A percentile compares a stretch with the other conserved stretches of the same genome.
Evolutionary conservation across 2,113 vertebrate genomes (phyloP).

Genomic region (Clarias magur): DNA sequence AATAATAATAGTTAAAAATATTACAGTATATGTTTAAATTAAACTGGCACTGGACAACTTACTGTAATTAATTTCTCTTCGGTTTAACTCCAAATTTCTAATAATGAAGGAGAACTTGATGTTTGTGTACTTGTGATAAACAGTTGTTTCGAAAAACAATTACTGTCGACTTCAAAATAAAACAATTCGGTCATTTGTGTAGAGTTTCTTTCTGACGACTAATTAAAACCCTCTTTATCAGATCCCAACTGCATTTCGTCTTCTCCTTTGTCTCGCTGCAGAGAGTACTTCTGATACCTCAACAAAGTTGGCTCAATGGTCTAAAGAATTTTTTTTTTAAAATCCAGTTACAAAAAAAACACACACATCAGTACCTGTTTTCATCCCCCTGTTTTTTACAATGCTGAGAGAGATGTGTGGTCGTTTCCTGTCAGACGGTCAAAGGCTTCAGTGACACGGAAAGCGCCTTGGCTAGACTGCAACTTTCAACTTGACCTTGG

Average conservation of each 20-base stretch:
- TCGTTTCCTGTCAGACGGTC: slow-evolving; percentile 62
- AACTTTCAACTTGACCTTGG: slow-evolving; percentile 99
- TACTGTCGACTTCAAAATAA: neutral
- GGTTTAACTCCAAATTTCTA: neutral
- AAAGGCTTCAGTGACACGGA: slow-evolving; percentile 65
- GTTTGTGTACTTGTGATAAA: neutral
- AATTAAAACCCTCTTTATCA: slow-evolving; percentile 36
- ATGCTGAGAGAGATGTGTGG: slow-evolving; percentile 43
- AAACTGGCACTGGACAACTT: neutral
- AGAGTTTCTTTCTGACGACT: slow-evolving; percentile 8
- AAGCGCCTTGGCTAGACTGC: slow-evolving; percentile 77
- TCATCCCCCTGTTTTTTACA: slow-evolving; percentile 38
- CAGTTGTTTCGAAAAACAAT: neutral
- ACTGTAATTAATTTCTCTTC: neutral
- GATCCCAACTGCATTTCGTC: slow-evolving; percentile 55
- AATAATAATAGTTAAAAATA: neutral
- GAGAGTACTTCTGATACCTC: slow-evolving; percentile 2
- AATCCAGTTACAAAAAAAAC: neutral
- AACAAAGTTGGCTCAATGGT: slow-evolving; percentile 25
- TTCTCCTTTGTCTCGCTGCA: slow-evolving; percentile 44
- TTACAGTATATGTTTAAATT: neutral
- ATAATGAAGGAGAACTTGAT: neutral
- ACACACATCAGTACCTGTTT: slow-evolving; percentile 10
- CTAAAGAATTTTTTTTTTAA: neutral
- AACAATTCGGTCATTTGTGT: neutral